Percentiles rank a stretch among this genome's conserved stretches.
Conservation (phyloP, 1,140 invertebrate genomes). For the Arion vulgaris region DNA sequence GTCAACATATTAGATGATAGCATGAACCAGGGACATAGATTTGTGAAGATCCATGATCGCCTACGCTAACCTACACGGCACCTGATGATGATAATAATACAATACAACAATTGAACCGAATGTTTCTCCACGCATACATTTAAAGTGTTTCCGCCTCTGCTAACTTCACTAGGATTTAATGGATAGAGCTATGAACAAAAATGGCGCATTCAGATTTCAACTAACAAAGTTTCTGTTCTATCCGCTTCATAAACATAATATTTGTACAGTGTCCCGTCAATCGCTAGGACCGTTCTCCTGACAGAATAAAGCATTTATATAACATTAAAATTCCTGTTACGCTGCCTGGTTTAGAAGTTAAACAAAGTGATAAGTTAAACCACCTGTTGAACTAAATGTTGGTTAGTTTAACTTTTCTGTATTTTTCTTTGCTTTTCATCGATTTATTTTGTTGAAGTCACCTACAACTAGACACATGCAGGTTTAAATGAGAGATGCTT, state of each 20-base stretch:
- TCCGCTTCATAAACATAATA: not conserved
- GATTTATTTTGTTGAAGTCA: too few relatives aligned
- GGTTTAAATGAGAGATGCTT: too few relatives aligned
- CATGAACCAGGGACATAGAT: too few relatives aligned
- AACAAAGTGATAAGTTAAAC: not conserved
- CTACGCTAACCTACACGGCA: too few relatives aligned
- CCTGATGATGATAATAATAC: too few relatives aligned
- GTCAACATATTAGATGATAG: too few relatives aligned
- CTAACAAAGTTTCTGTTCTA: not conserved
- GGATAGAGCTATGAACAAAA: not conserved
- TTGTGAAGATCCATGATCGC: too few relatives aligned
- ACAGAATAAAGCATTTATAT: not conserved
- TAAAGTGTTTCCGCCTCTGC: not conserved
- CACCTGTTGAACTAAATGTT: not conserved
- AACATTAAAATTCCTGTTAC: not conserved
- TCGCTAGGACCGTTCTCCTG: not conserved
- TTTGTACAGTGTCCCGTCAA: not conserved
- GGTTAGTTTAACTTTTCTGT: not conserved
- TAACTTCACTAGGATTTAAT: not conserved
- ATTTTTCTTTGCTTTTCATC: not conserved
- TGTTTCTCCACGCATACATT: not conserved
- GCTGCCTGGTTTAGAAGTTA: not conserved
- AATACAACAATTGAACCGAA: too few relatives aligned
- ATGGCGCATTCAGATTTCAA: not conserved
- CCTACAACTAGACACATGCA: too few relatives aligned